These are phyloP conservation scores for Helobdella robusta DNA, from an alignment of 2,888 invertebrate genomes.

Conservation along the genomic window DNA sequence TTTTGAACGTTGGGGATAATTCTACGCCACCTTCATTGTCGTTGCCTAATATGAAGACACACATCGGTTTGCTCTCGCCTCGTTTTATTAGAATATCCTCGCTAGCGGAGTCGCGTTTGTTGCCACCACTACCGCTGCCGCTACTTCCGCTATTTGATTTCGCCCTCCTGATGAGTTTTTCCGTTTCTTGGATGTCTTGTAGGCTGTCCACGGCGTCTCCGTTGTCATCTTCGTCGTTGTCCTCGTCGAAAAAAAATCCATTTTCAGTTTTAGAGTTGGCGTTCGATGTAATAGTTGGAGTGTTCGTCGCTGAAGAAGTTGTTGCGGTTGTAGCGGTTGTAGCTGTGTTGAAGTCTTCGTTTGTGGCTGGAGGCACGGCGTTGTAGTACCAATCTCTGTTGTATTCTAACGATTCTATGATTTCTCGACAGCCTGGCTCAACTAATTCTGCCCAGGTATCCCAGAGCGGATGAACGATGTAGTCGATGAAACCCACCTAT, in stretches of 20 bases:
- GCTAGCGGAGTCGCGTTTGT: background rate
- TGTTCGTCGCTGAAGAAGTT: background rate
- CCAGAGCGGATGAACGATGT: conserved; percentile 97
- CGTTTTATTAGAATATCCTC: background rate
- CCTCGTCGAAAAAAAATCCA: background rate
- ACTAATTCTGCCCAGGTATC: conserved; percentile 99
- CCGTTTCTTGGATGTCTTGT: too few relatives aligned
- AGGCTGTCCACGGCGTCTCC: too few relatives aligned
- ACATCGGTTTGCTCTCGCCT: too few relatives aligned
- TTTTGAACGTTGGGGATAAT: too few relatives aligned
- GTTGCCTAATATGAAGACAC: too few relatives aligned
- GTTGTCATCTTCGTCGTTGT: conserved; percentile 46
- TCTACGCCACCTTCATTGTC: too few relatives aligned
- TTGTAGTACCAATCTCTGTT: conserved; percentile 89
- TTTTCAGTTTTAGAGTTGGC: background rate
- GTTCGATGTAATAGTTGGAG: background rate
- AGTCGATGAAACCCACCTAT: conserved; percentile 71
- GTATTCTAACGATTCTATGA: conserved; percentile 91
- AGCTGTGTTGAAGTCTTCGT: conserved; percentile 31
- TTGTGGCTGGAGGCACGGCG: conserved; percentile 84
- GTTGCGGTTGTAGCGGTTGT: background rate
- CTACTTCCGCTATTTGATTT: background rate
- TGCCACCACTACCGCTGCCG: background rate
- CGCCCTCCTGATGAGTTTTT: too few relatives aligned
- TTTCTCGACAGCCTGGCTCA: conserved; percentile 95